Evolutionary conservation across 2,888 invertebrate species (phyloP).

Genomic region (Tenthredo livida): DNA sequence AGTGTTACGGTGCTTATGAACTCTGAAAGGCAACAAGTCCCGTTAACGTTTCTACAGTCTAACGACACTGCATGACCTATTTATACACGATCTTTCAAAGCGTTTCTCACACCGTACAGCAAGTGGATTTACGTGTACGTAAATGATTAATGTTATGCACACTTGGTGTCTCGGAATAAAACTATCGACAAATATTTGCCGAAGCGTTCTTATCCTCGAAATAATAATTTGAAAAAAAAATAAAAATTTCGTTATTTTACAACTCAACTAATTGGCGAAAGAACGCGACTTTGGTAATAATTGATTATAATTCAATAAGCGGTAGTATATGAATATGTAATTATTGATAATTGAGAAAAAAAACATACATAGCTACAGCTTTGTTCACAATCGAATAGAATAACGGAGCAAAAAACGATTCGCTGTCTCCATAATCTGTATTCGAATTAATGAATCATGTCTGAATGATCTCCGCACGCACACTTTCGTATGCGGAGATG

Average conservation of each 20-base stretch:
- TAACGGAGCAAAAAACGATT: not conserved
- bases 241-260: not conserved
- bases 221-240: not conserved
- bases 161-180: not conserved
- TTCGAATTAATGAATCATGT: not conserved
- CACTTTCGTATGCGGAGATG: not conserved
- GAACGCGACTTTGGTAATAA: not conserved
- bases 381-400: not conserved
- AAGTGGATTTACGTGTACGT: slow-evolving; percentile 30
- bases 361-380: too few relatives aligned
- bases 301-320: not conserved
- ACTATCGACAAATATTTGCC: not conserved
- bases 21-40: slow-evolving; percentile 46
- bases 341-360: not conserved
- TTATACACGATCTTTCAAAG: slow-evolving; percentile 14
- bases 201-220: not conserved
- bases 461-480: not conserved
- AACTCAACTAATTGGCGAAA: not conserved
- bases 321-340: not conserved
- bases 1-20: slow-evolving; percentile 40
- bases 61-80: slow-evolving; percentile 35
- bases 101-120: slow-evolving; percentile 5
- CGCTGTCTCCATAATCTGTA: not conserved
- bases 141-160: not conserved
- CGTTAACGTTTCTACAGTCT: slow-evolving; percentile 32